Conservation (phyloP, 2,113 vertebrate genomes). For the Brachyistius frenatus region DNA sequence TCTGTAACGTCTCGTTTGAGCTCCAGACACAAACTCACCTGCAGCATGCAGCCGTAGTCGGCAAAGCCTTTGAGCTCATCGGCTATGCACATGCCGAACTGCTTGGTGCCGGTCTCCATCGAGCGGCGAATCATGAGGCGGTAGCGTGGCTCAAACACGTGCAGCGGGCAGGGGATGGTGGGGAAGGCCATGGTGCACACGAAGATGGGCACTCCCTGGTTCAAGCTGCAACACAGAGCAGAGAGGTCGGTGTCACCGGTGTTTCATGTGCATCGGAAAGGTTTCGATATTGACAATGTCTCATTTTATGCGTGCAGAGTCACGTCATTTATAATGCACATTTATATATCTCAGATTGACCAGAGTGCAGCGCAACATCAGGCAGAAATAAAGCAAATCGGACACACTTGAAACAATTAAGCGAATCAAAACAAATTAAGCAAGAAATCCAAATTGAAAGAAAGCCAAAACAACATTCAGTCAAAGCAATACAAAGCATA, state of each 20-base stretch:
- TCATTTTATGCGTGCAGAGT: no score
- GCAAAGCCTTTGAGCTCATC: constrained; percentile 93
- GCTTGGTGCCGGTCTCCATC: constrained; percentile 94
- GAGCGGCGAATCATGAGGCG: constrained; percentile 94
- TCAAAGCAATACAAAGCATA: no score
- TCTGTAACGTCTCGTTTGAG: background rate
- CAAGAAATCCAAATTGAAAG: no score
- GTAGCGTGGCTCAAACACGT: constrained; percentile 93
- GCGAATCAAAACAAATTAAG: no score
- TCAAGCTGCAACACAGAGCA: constrained; percentile 83
- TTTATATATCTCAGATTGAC: no score
- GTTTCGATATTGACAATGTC: background rate
- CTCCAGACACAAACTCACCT: constrained; percentile 68
- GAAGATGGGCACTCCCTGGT: constrained; percentile 96
- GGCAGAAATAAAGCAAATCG: no score
- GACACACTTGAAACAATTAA: no score
- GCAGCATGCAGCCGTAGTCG: constrained; percentile 93
- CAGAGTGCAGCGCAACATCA: no score
- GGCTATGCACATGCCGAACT: constrained; percentile 95
- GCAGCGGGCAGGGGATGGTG: constrained; percentile 92
- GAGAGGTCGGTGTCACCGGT: background rate
- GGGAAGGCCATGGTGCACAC: constrained; percentile 96
- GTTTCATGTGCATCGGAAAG: background rate
- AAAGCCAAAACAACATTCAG: no score
- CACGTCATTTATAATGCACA: no score